phyloP scores from a whole-genome alignment of 2,113 vertebrate genomes.

The Pyrgilauda ruficollis region DNA sequence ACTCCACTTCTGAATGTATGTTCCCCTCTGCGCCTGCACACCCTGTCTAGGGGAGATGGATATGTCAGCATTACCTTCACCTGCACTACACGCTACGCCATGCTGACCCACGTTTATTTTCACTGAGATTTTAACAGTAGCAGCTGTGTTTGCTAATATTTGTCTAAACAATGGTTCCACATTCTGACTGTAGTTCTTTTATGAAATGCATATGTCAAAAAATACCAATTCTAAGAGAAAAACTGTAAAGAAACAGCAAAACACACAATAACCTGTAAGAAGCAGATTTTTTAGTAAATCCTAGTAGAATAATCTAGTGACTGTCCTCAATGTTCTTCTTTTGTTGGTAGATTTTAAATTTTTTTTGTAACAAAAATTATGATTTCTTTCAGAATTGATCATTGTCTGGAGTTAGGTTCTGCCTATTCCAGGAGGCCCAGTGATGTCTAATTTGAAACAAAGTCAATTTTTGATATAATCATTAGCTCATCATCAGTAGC shows the following conservation, averaged over 20 bases:
- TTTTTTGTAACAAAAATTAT: background rate
- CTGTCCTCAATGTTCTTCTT: background rate
- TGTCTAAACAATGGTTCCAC: background rate
- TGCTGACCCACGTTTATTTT: background rate
- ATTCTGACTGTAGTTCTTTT: background rate
- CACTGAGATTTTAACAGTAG: background rate
- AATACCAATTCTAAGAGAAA: background rate
- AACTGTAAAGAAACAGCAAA: background rate
- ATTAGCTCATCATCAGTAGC: background rate
- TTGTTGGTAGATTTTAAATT: background rate
- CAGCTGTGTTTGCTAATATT: background rate
- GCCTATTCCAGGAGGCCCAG: background rate
- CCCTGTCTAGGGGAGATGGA: background rate
- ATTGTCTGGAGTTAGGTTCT: background rate
- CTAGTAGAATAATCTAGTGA: background rate
- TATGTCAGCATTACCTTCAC: background rate
- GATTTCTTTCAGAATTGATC: background rate
- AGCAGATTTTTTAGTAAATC: background rate
- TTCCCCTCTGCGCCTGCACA: background rate
- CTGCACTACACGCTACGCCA: accelerated
- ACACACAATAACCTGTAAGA: background rate
- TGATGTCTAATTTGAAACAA: conserved; percentile 24
- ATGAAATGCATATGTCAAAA: background rate
- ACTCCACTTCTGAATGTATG: accelerated
- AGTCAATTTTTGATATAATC: background rate